These are phyloP conservation scores for Alligator sinensis DNA, from an alignment of 2,113 vertebrate species.

Conservation along the genomic window DNA sequence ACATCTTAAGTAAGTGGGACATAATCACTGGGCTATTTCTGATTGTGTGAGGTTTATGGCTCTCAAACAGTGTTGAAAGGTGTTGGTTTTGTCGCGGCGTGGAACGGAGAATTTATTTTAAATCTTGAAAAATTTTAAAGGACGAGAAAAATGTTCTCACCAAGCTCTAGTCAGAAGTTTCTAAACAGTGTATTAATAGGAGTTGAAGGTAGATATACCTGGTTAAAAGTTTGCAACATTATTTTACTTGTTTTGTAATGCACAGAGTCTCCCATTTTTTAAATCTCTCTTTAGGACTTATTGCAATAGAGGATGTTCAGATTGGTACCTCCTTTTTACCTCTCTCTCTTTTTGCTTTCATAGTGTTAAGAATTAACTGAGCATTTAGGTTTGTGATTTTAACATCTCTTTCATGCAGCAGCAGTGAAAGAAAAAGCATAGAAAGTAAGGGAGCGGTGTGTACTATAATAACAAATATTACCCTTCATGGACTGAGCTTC, in stretches of 20 bases:
- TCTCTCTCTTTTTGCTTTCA: conserved; percentile 4
- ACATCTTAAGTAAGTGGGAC: background rate
- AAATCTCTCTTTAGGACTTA: background rate
- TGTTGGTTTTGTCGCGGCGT: background rate
- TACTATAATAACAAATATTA: conserved; percentile 57
- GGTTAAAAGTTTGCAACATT: background rate
- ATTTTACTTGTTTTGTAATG: background rate
- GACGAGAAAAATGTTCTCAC: background rate
- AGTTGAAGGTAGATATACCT: background rate
- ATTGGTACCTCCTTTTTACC: conserved; percentile 7
- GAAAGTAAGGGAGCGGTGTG: conserved; percentile 52
- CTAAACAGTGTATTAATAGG: background rate
- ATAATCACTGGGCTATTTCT: background rate
- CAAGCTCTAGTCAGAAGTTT: background rate
- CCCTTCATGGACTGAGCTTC: conserved; percentile 32
- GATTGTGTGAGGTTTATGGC: background rate
- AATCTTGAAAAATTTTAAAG: background rate
- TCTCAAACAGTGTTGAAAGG: background rate
- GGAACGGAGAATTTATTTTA: background rate
- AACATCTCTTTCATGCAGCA: conserved; percentile 47
- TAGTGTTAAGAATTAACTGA: conserved; percentile 35
- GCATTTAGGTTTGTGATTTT: conserved; percentile 45
- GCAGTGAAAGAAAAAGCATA: conserved; percentile 44
- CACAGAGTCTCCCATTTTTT: background rate
- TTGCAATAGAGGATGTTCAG: conserved; percentile 11